phyloP scores from a whole-genome alignment of 2,797 vertebrate genomes.

The Nasua narica region DNA sequence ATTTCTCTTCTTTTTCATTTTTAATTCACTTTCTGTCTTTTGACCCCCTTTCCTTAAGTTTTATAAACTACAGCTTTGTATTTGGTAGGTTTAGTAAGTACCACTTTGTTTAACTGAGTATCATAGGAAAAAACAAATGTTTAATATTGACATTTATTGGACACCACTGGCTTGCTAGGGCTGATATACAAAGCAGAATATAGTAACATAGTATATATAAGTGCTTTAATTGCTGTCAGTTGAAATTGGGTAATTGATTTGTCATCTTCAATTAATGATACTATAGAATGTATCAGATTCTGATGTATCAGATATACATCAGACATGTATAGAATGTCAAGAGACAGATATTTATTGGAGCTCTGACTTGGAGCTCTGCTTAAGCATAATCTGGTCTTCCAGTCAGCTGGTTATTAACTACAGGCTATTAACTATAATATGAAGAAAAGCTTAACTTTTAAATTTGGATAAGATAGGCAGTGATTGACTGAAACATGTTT shows the following conservation, averaged over 20 bases:
- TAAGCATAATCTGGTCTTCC: neutral
- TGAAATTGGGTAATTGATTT: neutral
- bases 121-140: neutral
- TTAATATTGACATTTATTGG: constrained; percentile 3
- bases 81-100: neutral
- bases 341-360: neutral
- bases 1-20: neutral
- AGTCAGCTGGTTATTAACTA: neutral
- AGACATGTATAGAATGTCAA: too few relatives aligned
- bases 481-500: neutral
- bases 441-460: constrained; percentile 15
- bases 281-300: neutral
- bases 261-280: neutral
- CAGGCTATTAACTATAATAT: neutral
- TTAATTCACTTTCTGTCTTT: neutral
- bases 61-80: neutral
- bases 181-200: neutral
- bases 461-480: neutral
- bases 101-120: neutral
- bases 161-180: neutral
- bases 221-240: neutral
- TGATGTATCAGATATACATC: too few relatives aligned
- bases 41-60: neutral
- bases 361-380: neutral
- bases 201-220: neutral